phyloP scores from a whole-genome alignment of 2,113 vertebrate genomes.

The Diadophis punctatus region DNA sequence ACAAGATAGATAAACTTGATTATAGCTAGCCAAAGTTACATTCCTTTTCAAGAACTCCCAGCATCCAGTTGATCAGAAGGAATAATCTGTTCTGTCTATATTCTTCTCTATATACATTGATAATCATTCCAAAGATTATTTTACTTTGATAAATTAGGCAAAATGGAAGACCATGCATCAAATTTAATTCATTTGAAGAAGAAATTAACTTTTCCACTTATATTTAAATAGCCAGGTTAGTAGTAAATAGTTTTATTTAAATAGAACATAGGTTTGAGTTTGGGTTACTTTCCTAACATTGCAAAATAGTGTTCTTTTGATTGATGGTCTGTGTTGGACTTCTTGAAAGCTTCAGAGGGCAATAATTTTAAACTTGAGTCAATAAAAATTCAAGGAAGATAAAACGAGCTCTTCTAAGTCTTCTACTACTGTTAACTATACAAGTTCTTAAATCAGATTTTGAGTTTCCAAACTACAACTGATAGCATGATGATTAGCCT shows the following conservation, averaged over 20 bases:
- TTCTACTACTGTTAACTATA: not conserved
- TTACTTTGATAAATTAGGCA: not conserved
- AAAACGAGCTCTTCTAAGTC: not conserved
- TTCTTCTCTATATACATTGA: not conserved
- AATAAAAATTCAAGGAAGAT: not conserved
- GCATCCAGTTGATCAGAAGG: not conserved
- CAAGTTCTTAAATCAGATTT: conserved; percentile 2
- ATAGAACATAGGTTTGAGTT: conserved; percentile 1
- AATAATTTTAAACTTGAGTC: conserved; percentile 10
- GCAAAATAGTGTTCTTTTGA: not conserved
- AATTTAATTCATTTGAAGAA: not conserved
- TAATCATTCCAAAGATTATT: not conserved
- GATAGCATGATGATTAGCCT: not conserved
- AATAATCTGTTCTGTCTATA: not conserved
- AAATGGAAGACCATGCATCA: not conserved
- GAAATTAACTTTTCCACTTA: not conserved
- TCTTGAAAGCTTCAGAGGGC: not conserved
- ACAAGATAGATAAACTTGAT: not conserved
- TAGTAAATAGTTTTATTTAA: not conserved
- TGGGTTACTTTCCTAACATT: not conserved
- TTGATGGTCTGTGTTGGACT: not conserved
- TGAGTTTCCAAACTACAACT: not conserved
- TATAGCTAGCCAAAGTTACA: not conserved
- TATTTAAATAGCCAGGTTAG: not conserved
- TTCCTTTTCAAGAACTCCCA: not conserved